Evolutionary conservation across 1,140 invertebrate genomes (phyloP).

Genomic region (Drosophila simulans): DNA sequence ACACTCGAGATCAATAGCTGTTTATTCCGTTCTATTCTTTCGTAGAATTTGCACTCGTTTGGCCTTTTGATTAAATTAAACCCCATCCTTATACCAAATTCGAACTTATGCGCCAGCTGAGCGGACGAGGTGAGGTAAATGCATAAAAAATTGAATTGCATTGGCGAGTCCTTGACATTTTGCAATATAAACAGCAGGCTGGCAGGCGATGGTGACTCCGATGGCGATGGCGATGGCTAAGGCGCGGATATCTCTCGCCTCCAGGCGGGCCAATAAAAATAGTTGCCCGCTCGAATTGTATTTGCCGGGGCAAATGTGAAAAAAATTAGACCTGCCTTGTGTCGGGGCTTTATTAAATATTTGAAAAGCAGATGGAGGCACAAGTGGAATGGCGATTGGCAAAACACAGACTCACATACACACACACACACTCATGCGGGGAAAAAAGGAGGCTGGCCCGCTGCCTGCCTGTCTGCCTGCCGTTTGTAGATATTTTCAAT

Average conservation of each 20-base stretch:
- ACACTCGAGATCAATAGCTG: not conserved
- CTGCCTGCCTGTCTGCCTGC: constrained; percentile 15
- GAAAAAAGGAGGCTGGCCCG: constrained; percentile 29
- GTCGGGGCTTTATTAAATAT: constrained; percentile 78
- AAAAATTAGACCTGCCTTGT: constrained; percentile 66
- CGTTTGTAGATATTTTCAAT: constrained; percentile 81
- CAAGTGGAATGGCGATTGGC: constrained; percentile 35
- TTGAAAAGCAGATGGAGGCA: constrained; percentile 61
- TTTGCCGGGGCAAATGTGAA: constrained; percentile 41
- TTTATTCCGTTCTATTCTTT: not conserved
- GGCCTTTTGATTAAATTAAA: constrained; percentile 65
- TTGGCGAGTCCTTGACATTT: constrained; percentile 76
- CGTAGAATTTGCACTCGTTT: constrained; percentile 16
- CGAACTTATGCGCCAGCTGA: constrained; percentile 17
- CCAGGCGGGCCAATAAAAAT: constrained; percentile 66
- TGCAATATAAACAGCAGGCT: constrained; percentile 63
- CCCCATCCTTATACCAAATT: constrained; percentile 43
- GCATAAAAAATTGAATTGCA: constrained; percentile 74
- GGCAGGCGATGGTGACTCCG: constrained; percentile 23
- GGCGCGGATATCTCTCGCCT: constrained; percentile 43
- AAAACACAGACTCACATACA: constrained; percentile 36
- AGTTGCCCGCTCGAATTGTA: constrained; percentile 55
- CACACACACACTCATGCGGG: constrained; percentile 2
- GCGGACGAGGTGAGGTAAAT: constrained; percentile 38
- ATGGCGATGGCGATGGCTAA: constrained; percentile 14